Evolutionary conservation across 2,888 invertebrate species (phyloP).

Genomic region (Argynnis bischoffii): DNA sequence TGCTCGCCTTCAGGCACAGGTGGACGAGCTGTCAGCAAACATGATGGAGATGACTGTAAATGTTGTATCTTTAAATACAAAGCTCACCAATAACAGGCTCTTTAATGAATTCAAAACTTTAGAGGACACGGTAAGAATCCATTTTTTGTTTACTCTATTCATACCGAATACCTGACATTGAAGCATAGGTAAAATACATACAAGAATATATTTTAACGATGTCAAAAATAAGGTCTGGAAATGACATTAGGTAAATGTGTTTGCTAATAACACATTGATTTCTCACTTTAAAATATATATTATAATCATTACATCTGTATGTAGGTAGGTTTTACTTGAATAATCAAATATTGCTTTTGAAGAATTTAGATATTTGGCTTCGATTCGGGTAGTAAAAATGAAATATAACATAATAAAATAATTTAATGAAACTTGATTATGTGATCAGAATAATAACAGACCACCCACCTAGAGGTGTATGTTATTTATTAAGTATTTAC

Average conservation of each 20-base stretch:
- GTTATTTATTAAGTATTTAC: no score
- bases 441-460: no score
- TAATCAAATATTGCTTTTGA: no score
- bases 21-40: slow-evolving; percentile 67
- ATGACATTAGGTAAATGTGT: slow-evolving; percentile 22
- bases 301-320: not conserved
- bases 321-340: not conserved
- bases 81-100: slow-evolving; percentile 62
- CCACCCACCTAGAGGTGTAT: no score
- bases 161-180: not conserved
- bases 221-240: slow-evolving; percentile 30
- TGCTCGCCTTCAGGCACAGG: slow-evolving; percentile 59
- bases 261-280: slow-evolving; percentile 17
- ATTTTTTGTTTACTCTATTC: slow-evolving; percentile 1
- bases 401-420: no score
- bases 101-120: slow-evolving; percentile 66
- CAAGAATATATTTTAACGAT: slow-evolving; percentile 29
- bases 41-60: slow-evolving; percentile 66
- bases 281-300: slow-evolving; percentile 13
- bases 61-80: slow-evolving; percentile 65
- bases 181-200: not conserved
- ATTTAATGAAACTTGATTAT: no score
- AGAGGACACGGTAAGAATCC: slow-evolving; percentile 70
- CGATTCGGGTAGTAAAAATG: no score
- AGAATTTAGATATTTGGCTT: no score